phyloP scores from a whole-genome alignment of 2,888 invertebrate species.

The Epistrophe grossulariae region DNA sequence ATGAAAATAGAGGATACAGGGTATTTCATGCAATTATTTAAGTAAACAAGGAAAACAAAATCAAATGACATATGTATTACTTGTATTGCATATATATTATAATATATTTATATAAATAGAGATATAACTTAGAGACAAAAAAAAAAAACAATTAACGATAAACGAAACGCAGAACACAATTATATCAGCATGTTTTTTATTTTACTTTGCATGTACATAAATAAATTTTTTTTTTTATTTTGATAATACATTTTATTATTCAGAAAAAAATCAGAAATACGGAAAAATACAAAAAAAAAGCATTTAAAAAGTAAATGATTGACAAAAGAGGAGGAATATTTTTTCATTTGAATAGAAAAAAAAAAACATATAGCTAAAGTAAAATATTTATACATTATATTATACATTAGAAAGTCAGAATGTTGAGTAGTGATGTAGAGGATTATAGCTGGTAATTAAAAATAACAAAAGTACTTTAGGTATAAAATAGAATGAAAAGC shows the following conservation, averaged over 20 bases:
- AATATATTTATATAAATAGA: slow-evolving; percentile 75
- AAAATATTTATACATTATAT: slow-evolving; percentile 36
- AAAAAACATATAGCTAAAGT: slow-evolving; percentile 26
- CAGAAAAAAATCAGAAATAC: slow-evolving; percentile 10
- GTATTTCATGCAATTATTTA: slow-evolving; percentile 97
- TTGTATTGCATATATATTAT: slow-evolving; percentile 69
- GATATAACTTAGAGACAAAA: slow-evolving; percentile 51
- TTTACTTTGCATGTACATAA: slow-evolving; percentile 64
- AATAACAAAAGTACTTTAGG: slow-evolving; percentile 41
- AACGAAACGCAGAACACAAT: slow-evolving; percentile 46
- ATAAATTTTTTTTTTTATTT: slow-evolving; percentile 51
- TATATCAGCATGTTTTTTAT: slow-evolving; percentile 37
- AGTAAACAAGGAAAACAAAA: slow-evolving; percentile 68
- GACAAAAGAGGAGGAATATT: slow-evolving; percentile 50
- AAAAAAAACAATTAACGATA: slow-evolving; percentile 52
- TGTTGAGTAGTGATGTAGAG: slow-evolving; percentile 60
- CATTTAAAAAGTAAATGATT: slow-evolving; percentile 26
- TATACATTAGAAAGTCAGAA: slow-evolving; percentile 64
- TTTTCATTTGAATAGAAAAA: slow-evolving; percentile 62
- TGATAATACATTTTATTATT: slow-evolving; percentile 44
- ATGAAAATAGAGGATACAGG: slow-evolving; percentile 91
- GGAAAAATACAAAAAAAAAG: slow-evolving; percentile 6
- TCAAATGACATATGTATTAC: slow-evolving; percentile 70
- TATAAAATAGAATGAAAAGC: slow-evolving; percentile 32
- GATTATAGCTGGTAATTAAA: slow-evolving; percentile 35